These are phyloP conservation scores for Toxotes jaculatrix DNA, from an alignment of 2,113 vertebrate species.

Conservation along the genomic window DNA sequence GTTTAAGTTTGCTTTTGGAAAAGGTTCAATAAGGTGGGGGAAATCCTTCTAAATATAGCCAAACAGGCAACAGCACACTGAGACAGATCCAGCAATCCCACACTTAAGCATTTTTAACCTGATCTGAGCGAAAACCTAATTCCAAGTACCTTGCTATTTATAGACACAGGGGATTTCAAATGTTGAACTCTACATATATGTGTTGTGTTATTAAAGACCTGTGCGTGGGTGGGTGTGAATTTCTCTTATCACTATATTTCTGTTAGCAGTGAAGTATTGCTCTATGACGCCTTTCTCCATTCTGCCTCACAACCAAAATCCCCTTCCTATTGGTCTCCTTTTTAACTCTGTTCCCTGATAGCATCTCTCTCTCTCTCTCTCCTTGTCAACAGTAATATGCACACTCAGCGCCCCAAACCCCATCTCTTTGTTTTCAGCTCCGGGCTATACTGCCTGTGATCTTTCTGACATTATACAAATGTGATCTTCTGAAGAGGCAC, in stretches of 20 bases:
- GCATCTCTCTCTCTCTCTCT: constrained; percentile 9
- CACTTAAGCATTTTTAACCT: constrained; percentile 17
- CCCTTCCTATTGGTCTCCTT: constrained; percentile 12
- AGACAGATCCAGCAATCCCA: background rate
- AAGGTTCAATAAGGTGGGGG: constrained; percentile 24
- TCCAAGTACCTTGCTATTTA: constrained; percentile 41
- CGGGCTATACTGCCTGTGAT: constrained; percentile 35
- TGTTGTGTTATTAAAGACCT: background rate
- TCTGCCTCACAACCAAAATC: constrained; percentile 44
- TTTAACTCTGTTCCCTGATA: constrained; percentile 1
- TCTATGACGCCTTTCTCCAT: constrained; percentile 3
- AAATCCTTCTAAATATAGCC: constrained; percentile 59
- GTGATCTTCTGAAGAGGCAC: constrained; percentile 50
- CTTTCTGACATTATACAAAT: constrained; percentile 33
- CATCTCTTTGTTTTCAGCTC: constrained; percentile 59
- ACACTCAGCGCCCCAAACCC: constrained; percentile 39
- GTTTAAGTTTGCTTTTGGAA: constrained; percentile 53
- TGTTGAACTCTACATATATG: background rate
- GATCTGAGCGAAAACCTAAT: constrained; percentile 26
- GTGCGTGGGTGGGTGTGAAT: background rate
- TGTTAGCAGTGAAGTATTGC: background rate
- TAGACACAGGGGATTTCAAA: constrained; percentile 46
- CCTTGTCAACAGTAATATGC: constrained; percentile 29
- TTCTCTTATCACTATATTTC: background rate
- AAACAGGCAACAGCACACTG: constrained; percentile 20